These are phyloP conservation scores for Linnaemya tessellans DNA, from an alignment of 2,888 invertebrate species.

Conservation along the genomic window DNA sequence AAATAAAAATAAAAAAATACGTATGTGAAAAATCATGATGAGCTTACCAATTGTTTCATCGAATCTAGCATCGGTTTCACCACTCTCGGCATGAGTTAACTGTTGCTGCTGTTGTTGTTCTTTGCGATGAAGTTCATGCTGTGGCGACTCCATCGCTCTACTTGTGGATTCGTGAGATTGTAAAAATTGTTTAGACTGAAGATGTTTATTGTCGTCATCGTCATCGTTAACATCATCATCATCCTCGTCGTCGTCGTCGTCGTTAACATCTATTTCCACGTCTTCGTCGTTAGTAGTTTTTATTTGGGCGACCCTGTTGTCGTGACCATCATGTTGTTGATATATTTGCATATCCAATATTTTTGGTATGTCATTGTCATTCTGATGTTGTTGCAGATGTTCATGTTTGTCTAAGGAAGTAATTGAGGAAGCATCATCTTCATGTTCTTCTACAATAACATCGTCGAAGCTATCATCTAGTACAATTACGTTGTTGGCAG, in stretches of 20 bases:
- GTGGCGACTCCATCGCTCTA: neutral
- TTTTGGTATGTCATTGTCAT: constrained; percentile 66
- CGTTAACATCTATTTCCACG: constrained; percentile 45
- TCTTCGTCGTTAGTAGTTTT: constrained; percentile 45
- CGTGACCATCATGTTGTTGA: constrained; percentile 63
- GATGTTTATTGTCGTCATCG: neutral
- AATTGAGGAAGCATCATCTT: constrained; percentile 62
- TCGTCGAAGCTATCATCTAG: constrained; percentile 76
- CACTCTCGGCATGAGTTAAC: constrained; percentile 55
- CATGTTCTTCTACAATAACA: constrained; percentile 76
- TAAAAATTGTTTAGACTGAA: constrained; percentile 13
- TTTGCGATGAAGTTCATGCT: constrained; percentile 15
- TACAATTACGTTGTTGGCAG: constrained; percentile 70
- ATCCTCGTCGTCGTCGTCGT: constrained; percentile 47
- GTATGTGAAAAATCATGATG: neutral
- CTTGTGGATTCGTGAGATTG: constrained; percentile 23
- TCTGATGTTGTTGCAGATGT: constrained; percentile 33
- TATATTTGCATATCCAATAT: constrained; percentile 69
- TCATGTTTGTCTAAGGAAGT: constrained; percentile 41
- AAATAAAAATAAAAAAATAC: no score
- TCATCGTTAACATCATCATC: constrained; percentile 25
- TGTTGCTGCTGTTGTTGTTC: constrained; percentile 23
- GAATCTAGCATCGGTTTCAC: constrained; percentile 73
- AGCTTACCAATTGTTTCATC: constrained; percentile 74
- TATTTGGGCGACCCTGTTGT: constrained; percentile 61